Evolutionary conservation across 2,888 invertebrate species (phyloP).

Genomic region (Chloromyia formosa): DNA sequence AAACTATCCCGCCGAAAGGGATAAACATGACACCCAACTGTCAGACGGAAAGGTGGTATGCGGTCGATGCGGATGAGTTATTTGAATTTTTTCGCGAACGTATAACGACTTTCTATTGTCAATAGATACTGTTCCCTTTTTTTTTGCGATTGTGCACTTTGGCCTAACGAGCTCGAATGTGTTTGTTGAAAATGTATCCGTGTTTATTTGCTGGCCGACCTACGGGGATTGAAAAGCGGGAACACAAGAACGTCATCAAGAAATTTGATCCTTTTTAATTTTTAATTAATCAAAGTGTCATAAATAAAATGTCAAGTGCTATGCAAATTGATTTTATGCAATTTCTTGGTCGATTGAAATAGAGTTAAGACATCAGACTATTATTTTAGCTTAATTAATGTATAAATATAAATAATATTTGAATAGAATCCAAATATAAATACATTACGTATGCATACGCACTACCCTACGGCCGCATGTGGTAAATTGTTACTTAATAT

Average conservation of each 20-base stretch:
- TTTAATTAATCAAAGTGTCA: slow-evolving; percentile 34
- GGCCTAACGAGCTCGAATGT: slow-evolving; percentile 29
- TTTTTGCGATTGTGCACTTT: slow-evolving; percentile 31
- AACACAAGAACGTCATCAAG: background rate
- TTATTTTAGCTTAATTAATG: too few relatives aligned
- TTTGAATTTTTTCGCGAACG: slow-evolving; percentile 40
- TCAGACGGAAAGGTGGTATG: slow-evolving; percentile 58
- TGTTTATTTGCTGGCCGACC: background rate
- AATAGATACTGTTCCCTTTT: slow-evolving; percentile 19
- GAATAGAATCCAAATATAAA: too few relatives aligned
- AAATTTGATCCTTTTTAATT: slow-evolving; percentile 36
- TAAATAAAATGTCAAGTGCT: slow-evolving; percentile 24
- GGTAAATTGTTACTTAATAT: too few relatives aligned
- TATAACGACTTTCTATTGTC: slow-evolving; percentile 34
- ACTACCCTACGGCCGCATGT: too few relatives aligned
- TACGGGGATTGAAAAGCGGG: background rate
- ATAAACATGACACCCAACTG: slow-evolving; percentile 66
- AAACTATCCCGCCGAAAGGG: slow-evolving; percentile 52
- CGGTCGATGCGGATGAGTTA: slow-evolving; percentile 43
- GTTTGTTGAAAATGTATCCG: slow-evolving; percentile 9
- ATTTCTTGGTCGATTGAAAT: slow-evolving; percentile 52
- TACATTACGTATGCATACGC: too few relatives aligned
- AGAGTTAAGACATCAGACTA: too few relatives aligned
- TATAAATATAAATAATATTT: too few relatives aligned
- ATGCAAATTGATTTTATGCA: slow-evolving; percentile 10